A percentile compares a stretch with the other conserved stretches of the same genome.
Conservation (phyloP, 2,113 vertebrate species). For the Chaetura pelagica region DNA sequence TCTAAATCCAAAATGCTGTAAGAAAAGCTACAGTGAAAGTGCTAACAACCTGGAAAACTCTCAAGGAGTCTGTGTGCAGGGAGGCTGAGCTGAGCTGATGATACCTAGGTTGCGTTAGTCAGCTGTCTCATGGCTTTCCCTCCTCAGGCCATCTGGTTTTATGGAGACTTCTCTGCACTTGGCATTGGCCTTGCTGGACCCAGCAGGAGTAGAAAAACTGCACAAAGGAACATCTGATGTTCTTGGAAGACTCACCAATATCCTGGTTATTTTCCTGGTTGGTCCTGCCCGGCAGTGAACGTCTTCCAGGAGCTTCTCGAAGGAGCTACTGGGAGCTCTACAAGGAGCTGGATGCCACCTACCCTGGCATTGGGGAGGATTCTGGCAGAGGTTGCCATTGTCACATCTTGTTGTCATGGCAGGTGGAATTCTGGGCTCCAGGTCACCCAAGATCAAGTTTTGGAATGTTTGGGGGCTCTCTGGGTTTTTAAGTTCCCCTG, state of each 20-base stretch:
- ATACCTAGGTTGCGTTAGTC: neutral
- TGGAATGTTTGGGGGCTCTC: accelerated
- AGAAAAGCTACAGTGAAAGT: neutral
- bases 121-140: neutral
- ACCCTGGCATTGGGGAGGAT: neutral
- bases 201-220: neutral
- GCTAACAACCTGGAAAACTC: neutral
- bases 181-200: neutral
- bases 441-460: neutral
- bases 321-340: too few species aligned
- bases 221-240: neutral
- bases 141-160: neutral
- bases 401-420: accelerated
- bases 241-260: conserved; percentile 20
- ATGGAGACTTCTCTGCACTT: neutral
- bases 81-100: neutral
- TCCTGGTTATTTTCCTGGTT: neutral
- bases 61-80: neutral
- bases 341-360: neutral
- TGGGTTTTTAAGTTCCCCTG: too few species aligned
- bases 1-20: neutral
- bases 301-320: neutral
- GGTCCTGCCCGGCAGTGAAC: neutral
- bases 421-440: neutral
- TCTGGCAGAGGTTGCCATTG: neutral